Evolutionary conservation across 2,888 invertebrate species (phyloP).

Genomic region (Chaetoderma sp.): DNA sequence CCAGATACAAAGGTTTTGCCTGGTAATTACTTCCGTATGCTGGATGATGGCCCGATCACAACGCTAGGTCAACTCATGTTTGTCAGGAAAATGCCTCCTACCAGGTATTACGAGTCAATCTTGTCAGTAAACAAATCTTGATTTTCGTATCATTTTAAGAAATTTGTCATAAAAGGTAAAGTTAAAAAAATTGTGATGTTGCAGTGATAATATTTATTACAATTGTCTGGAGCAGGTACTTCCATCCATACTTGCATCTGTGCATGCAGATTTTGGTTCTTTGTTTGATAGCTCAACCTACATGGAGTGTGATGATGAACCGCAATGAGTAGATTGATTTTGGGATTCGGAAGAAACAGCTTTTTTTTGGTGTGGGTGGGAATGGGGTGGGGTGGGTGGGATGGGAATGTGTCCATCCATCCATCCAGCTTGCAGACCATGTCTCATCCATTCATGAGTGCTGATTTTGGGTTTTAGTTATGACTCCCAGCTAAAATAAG

Average conservation of each 20-base stretch:
- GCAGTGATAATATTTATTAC: too few relatives aligned
- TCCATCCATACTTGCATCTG: too few relatives aligned
- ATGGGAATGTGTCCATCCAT: too few relatives aligned
- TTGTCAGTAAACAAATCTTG: background rate
- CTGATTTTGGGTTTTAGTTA: too few relatives aligned
- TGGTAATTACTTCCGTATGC: slow-evolving; percentile 58
- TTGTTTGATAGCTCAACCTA: background rate
- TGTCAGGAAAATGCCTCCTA: slow-evolving; percentile 59
- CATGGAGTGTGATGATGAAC: background rate
- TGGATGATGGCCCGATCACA: slow-evolving; percentile 62
- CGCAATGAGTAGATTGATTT: background rate
- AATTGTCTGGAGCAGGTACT: too few relatives aligned
- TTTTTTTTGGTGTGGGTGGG: too few relatives aligned
- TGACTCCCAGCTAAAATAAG: too few relatives aligned
- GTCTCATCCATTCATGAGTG: too few relatives aligned
- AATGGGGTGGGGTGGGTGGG: too few relatives aligned
- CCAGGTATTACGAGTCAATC: slow-evolving; percentile 46
- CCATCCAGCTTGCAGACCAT: too few relatives aligned
- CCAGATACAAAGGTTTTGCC: slow-evolving; percentile 47
- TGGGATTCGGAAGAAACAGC: background rate
- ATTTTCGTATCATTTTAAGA: background rate
- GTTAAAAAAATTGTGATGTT: background rate
- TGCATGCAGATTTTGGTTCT: too few relatives aligned
- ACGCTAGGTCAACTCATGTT: slow-evolving; percentile 64
- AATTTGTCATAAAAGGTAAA: background rate